These are phyloP conservation scores for Orchesella flavescens DNA, from an alignment of 2,888 invertebrate genomes.

Conservation along the genomic window DNA sequence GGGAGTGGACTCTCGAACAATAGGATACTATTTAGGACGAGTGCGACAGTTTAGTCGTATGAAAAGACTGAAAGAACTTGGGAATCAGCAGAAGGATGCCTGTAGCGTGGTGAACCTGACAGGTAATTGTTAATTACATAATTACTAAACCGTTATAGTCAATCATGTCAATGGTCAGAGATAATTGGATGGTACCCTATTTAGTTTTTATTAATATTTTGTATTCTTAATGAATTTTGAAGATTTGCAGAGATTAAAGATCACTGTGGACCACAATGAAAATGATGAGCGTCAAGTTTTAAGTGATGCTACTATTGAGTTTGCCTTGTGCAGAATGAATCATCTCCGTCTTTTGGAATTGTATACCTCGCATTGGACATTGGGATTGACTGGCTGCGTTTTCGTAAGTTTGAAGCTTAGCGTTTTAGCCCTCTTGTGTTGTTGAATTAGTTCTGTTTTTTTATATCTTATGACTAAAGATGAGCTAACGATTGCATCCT, in stretches of 20 bases:
- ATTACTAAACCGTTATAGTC: too few relatives aligned
- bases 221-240: neutral
- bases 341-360: constrained; percentile 21
- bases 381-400: constrained; percentile 25
- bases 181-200: too few relatives aligned
- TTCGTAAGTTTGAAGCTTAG: constrained; percentile 32
- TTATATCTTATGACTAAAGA: too few relatives aligned
- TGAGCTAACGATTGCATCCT: too few relatives aligned
- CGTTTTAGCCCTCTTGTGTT: neutral
- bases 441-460: too few relatives aligned
- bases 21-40: neutral
- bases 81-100: too few relatives aligned
- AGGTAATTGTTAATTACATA: too few relatives aligned
- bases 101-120: too few relatives aligned
- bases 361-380: constrained; percentile 20
- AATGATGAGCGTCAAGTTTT: constrained; percentile 6
- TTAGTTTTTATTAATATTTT: too few relatives aligned
- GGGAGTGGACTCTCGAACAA: neutral
- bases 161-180: too few relatives aligned
- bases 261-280: constrained; percentile 42
- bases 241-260: constrained; percentile 29
- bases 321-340: neutral
- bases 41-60: neutral
- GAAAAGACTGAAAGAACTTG: neutral
- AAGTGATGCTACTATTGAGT: constrained; percentile 26